Percentiles rank a stretch among this genome's conserved stretches.
phyloP scores from a whole-genome alignment of 2,888 invertebrate genomes.

The Sthenelais limicola region DNA sequence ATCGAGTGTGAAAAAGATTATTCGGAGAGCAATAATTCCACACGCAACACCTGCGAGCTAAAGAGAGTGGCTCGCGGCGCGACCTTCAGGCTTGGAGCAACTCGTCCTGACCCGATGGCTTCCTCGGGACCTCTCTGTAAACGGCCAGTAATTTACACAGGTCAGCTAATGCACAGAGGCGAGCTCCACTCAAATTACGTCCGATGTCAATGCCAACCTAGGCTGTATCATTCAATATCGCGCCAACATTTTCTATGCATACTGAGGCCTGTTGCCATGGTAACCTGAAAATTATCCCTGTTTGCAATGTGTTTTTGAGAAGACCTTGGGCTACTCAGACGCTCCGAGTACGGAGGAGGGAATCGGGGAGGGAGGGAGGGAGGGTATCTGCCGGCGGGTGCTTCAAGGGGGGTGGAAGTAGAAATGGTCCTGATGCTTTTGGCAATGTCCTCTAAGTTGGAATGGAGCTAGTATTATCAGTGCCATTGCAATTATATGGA shows the following conservation, averaged over 20 bases:
- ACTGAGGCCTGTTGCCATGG: conserved; percentile 32
- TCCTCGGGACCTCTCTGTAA: conserved; percentile 3
- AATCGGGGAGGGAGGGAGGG: not conserved
- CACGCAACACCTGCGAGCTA: conserved; percentile 24
- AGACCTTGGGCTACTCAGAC: not conserved
- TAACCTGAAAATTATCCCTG: conserved; percentile 33
- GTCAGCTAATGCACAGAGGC: conserved; percentile 31
- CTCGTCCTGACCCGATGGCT: conserved; percentile 2
- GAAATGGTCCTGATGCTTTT: too few species aligned
- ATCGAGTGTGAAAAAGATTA: too few species aligned
- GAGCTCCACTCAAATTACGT: conserved; percentile 30
- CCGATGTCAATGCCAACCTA: conserved; percentile 30
- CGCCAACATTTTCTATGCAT: conserved; percentile 28
- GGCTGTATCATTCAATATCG: conserved; percentile 34
- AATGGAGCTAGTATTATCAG: not conserved
- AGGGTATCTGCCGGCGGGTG: not conserved
- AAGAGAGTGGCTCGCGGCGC: too few species aligned
- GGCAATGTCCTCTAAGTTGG: too few species aligned
- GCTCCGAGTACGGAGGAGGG: not conserved
- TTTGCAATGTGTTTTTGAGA: conserved; percentile 26
- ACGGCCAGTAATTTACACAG: conserved; percentile 31
- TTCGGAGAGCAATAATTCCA: conserved; percentile 20
- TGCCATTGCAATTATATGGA: conserved; percentile 18
- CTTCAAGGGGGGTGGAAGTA: not conserved
- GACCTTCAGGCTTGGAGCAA: conserved; percentile 1